Evolutionary conservation across 2,888 invertebrate species (phyloP).

Genomic region (Drosophila prostipennis): DNA sequence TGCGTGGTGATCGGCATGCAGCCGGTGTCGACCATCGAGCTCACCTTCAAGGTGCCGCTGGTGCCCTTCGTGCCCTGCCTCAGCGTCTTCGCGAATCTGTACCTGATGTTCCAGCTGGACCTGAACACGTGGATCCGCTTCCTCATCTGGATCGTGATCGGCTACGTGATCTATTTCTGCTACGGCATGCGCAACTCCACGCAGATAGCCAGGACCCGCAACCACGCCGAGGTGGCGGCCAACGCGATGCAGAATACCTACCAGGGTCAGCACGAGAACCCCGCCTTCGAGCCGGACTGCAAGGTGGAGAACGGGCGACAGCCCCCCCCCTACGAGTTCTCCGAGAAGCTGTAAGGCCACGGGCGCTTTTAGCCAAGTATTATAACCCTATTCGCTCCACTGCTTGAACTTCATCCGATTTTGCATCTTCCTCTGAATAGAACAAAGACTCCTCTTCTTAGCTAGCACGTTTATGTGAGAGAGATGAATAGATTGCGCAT

Average conservation of each 20-base stretch:
- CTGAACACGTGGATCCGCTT: slow-evolving; percentile 95
- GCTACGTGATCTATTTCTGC: slow-evolving; percentile 93
- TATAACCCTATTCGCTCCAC: slow-evolving; percentile 8
- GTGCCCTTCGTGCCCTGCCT: slow-evolving; percentile 93
- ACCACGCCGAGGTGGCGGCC: slow-evolving; percentile 67
- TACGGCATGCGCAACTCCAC: slow-evolving; percentile 93
- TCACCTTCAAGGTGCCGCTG: slow-evolving; percentile 92
- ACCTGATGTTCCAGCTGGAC: slow-evolving; percentile 95
- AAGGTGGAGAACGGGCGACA: slow-evolving; percentile 71
- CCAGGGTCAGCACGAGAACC: slow-evolving; percentile 70
- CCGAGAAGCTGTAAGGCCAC: slow-evolving; percentile 59
- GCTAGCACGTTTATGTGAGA: slow-evolving; percentile 72
- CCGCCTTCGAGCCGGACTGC: slow-evolving; percentile 79
- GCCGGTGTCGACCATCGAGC: slow-evolving; percentile 86
- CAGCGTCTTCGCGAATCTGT: slow-evolving; percentile 94
- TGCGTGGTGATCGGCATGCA: slow-evolving; percentile 88
- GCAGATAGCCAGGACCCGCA: slow-evolving; percentile 84
- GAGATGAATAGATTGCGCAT: slow-evolving; percentile 82
- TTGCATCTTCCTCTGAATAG: slow-evolving; percentile 34
- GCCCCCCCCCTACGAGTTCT: slow-evolving; percentile 46
- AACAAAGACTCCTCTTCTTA: slow-evolving; percentile 47
- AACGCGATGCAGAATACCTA: slow-evolving; percentile 47
- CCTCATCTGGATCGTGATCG: slow-evolving; percentile 92
- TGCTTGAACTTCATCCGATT: slow-evolving; percentile 28
- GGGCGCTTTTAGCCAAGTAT: slow-evolving; percentile 10